Evolutionary conservation across 2,797 vertebrate genomes (phyloP), one percentile per base, ranked within the genome.

Genomic region (Leptoclinus maculatus): DNA sequence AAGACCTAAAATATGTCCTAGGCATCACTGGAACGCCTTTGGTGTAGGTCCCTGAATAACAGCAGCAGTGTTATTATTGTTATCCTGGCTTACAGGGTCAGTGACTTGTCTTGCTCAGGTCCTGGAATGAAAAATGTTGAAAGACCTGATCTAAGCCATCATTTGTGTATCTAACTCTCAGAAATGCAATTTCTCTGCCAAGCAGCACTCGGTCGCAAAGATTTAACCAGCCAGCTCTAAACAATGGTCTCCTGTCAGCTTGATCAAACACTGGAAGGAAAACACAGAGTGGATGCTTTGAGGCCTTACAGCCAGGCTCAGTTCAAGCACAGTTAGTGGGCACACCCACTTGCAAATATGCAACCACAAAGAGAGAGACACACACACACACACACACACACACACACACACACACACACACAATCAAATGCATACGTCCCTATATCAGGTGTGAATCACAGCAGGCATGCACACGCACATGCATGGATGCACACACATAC

Each of bases 181-280:
- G 79, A 90, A 88, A 89, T 87, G 74, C 69, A 54, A 11, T 80
- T 79, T 83, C 78, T 83, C 64, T 86, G 79, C 87, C 83, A 80
- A 90, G 76, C 75, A 73, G 79, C 14, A 51, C 82, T 76, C 62
- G 7, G 71, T 85, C 81, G 70, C 79, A 74, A 73, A 71, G 82
- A 71, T 75, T 86, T 79, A 86, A 82, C 56, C 76, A 75, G 62
- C 51, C 81, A n/a, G 79, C 67, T 78, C 71, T 36, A 69, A 89
- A 91, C 88, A 90, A 88, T 84, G 76, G 83, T 45, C 82, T 83
- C 60, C 86, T 86, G 83, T 89, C 89, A 91, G 80, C 70, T 36
- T 84, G 84, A 92, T 92, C 85, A 87, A 88, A 87, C 84, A 82
- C 63, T 51, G 59, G 62, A 51, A 86, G 77, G 64, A 71, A 85